Evolutionary conservation across 1,140 invertebrate genomes (phyloP), one percentile per base, ranked within the genome.

Genomic region (Ostrea edulis): DNA sequence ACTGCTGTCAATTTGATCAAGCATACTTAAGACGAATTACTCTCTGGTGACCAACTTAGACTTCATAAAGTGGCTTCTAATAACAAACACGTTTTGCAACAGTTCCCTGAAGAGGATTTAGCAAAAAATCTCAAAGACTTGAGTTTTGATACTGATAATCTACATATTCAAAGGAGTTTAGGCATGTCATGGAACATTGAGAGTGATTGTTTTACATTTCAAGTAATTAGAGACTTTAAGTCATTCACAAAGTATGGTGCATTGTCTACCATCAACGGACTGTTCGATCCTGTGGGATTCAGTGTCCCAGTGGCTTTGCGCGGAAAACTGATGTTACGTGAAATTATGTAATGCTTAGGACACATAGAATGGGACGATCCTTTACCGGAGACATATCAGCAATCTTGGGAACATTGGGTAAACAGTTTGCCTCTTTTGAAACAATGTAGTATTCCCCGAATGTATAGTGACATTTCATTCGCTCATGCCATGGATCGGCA

Each of bases 401-500:
- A 83, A 22, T 29, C 52, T 84, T 92, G 91, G 90, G 44, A 86
- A 4, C 2, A 20, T 1, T 91, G 89, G 90, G 85, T 22, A 29
- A n/a, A 68, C 17, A 85, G 87, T 22, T 29, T 91, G n/a, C n/a
- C 29, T 22, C 68, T 44, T 17, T 29, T 91, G 3, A 25, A 82
- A 7, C 14, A 65, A 17, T 82, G 84, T 44, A 8, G 65, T 22
- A 83, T 89, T 44, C 89, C 86, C 8, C 52, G 87, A 22, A 52
- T 58, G 53, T 88, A 81, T 29, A 20, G 71, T 44, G 25, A 71
- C 55, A 88, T 84, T 35, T 86, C 82, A 91, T 92, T 85, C 2
- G 94, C 17, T 91, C 89, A 81, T 95, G 94, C 94, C 94, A 95
- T 88, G 93, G 94, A 51, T 5, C n/a, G 14, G n/a, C n/a, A 89